phyloP scores from a whole-genome alignment of 2,888 invertebrate species.

The Cantharis rustica region DNA sequence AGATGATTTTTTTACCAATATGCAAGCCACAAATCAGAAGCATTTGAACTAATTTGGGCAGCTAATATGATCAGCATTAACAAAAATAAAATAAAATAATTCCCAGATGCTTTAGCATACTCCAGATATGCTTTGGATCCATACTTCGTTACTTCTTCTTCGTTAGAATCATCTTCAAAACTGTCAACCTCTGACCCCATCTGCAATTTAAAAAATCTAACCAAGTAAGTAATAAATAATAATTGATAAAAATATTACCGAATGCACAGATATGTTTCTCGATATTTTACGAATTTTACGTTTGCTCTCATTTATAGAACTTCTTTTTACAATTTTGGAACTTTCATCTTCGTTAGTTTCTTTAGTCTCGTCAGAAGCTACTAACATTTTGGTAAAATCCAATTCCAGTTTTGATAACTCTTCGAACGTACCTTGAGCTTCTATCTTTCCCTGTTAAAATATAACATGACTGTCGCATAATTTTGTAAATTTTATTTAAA shows the following conservation, averaged over 20 bases:
- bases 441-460: conserved; percentile 58
- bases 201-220: background rate
- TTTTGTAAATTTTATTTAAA: background rate
- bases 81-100: conserved; percentile 23
- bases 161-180: conserved; percentile 37
- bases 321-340: background rate
- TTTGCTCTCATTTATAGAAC: background rate
- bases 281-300: background rate
- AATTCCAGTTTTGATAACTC: conserved; percentile 63
- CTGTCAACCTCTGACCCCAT: conserved; percentile 25
- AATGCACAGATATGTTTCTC: background rate
- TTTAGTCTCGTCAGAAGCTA: conserved; percentile 39
- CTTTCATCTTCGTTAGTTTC: conserved; percentile 14
- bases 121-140: conserved; percentile 24
- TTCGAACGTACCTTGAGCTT: conserved; percentile 64
- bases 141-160: conserved; percentile 32
- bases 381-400: conserved; percentile 62
- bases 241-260: background rate
- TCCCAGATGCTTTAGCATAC: conserved; percentile 34
- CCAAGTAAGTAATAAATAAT: background rate
- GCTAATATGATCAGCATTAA: conserved; percentile 19
- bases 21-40: conserved; percentile 35
- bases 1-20: conserved; percentile 31
- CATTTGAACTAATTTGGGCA: conserved; percentile 32
- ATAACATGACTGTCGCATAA: too few relatives aligned